Evolutionary conservation across 2,797 vertebrate species (phyloP), one percentile per base, ranked within the genome.

Genomic region (Tragelaphus oryx): DNA sequence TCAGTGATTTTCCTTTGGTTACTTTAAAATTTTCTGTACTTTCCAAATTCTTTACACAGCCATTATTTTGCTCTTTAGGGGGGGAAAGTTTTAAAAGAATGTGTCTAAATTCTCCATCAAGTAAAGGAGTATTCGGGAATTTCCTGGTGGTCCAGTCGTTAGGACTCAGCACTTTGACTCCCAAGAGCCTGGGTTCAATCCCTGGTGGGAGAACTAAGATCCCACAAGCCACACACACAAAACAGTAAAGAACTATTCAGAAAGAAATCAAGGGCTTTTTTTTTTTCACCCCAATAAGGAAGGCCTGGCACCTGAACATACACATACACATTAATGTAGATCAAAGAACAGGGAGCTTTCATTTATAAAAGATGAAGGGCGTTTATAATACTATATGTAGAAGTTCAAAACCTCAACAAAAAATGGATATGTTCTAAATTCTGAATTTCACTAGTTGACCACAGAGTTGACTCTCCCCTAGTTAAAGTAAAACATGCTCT

Each of bases 21-120:
- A 89, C 57, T 88, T 95, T 92, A 90, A 48, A 85, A 59, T 83
- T 92, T 90, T 86, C 62, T 88, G 81, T 93, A 91, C 65, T 96
- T 95, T 86, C 74, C 87, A 88, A 91, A 96, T 89, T 91, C 79
- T 82, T 92, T 44, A 85, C 10, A 94, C 6, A 95, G 88, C 52
- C 60, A 79, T 59, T 59, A 86, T 59, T 94, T 89, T 82, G 57
- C 14, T 79, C 50, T 87, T n/a, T 48, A 9, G 11, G 22, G 4
- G 6, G 6, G 3, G 1, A 5, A 22, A 26, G 46, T 88, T 93
- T 92, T 90, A 41, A 65, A 97, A 94, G 26, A 93, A 85, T 24
- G 26, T n/a, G 14, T 76, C 92, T 96, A 92, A 88, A 91, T 90
- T 89, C 91, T 92, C 74, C 55, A 87, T 62, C 83, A 83, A 85